These are phyloP conservation scores for Pseudorectes ferrugineus DNA, from an alignment of 2,113 vertebrate species.

Conservation along the genomic window DNA sequence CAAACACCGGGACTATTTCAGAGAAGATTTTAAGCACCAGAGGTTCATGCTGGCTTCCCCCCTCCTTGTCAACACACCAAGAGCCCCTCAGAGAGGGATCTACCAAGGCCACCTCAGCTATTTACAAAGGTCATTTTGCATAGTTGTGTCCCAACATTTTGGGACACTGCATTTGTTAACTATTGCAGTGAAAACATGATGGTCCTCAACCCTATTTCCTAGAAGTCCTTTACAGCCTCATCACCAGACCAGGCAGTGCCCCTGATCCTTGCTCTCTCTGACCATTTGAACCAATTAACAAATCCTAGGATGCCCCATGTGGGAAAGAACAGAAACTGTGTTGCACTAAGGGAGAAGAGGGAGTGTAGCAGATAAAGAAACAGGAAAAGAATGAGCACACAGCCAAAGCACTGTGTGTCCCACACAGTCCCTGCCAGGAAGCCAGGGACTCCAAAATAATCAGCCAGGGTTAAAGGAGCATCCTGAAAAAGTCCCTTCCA, in stretches of 20 bases:
- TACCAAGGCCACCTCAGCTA: not conserved
- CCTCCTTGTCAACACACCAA: not conserved
- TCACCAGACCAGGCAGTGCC: not conserved
- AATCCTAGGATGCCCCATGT: fast-evolving
- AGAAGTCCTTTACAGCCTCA: not conserved
- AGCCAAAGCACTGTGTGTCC: not conserved
- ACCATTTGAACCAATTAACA: not conserved
- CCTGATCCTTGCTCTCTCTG: not conserved
- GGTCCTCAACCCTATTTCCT: not conserved
- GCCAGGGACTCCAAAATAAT: not conserved
- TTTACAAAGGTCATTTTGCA: not conserved
- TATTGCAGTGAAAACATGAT: not conserved
- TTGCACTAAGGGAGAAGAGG: not conserved
- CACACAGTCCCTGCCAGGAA: not conserved
- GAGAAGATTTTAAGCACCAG: not conserved
- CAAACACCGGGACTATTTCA: not conserved
- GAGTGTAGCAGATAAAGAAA: not conserved
- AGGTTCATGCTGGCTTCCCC: not conserved
- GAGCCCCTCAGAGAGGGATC: not conserved
- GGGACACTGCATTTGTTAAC: not conserved
- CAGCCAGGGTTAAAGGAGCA: not conserved
- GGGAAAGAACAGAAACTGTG: not conserved
- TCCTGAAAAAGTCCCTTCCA: not conserved
- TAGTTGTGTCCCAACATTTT: not conserved
- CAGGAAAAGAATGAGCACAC: fast-evolving